Conservation (phyloP, 92 coral and sea anemone species). For the Epizoanthus rinbou region DNA sequence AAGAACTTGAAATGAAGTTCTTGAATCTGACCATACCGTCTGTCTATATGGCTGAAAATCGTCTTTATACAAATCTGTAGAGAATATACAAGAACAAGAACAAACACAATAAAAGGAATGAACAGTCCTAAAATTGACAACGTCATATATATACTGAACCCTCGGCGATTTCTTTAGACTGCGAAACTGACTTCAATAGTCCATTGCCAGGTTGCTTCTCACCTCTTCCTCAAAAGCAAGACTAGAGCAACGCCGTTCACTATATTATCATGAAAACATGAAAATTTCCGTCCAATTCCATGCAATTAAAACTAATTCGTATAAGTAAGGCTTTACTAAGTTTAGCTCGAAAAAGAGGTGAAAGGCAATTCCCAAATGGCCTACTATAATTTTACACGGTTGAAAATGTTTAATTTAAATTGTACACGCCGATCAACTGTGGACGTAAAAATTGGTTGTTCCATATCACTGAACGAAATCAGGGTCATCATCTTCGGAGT, state of each 20-base stretch:
- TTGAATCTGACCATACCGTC: neutral
- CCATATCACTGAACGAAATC: slow-evolving; percentile 46
- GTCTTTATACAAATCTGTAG: neutral
- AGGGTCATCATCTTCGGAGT: slow-evolving; percentile 57
- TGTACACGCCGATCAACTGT: neutral
- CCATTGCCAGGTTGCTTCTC: neutral
- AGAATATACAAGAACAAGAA: neutral
- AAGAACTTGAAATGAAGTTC: slow-evolving; percentile 20
- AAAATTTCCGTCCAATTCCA: no score
- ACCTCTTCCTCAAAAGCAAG: neutral
- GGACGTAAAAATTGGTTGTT: neutral
- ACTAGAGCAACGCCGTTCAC: no score
- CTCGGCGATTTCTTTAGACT: neutral
- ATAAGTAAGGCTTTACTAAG: neutral
- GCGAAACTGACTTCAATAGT: neutral
- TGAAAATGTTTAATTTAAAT: neutral
- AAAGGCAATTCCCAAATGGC: neutral
- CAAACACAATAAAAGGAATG: neutral
- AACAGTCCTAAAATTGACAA: neutral
- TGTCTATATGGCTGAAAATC: neutral
- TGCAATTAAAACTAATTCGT: no score
- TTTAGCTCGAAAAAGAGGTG: neutral
- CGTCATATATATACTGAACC: neutral
- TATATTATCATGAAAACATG: no score
- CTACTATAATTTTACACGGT: neutral